Conservation (phyloP, 2,113 vertebrate species). For the Burhinus oedicnemus region DNA sequence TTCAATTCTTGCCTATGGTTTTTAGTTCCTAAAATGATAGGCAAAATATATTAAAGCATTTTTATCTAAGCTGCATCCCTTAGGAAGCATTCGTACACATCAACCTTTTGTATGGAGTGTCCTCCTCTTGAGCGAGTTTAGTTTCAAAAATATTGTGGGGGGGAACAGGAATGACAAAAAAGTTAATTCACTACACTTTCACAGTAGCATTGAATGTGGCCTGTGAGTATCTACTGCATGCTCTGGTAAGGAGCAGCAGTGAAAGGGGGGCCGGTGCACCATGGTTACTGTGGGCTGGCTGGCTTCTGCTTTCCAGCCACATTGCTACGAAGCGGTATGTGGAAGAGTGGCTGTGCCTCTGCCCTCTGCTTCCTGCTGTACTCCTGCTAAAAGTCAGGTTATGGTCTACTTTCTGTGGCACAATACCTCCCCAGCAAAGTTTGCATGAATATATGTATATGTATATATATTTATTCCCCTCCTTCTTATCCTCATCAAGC, state of each 20-base stretch:
- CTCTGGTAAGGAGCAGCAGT: not conserved
- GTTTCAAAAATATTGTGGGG: not conserved
- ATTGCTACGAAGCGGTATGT: rapidly evolving
- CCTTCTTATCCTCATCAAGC: not conserved
- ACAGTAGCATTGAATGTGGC: not conserved
- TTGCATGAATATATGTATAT: not conserved
- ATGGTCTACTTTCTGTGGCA: not conserved
- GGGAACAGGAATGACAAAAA: not conserved
- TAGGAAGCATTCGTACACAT: not conserved
- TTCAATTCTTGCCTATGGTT: not conserved
- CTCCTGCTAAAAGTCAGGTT: not conserved
- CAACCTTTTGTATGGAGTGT: not conserved
- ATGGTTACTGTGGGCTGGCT: not conserved
- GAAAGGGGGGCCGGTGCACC: not conserved
- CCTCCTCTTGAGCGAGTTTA: not conserved
- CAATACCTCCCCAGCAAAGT: not conserved
- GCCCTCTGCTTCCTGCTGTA: not conserved
- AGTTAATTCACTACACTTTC: not conserved
- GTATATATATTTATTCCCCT: too few relatives aligned
- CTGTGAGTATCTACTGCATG: not conserved
- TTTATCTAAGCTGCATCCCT: not conserved
- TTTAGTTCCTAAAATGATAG: not conserved
- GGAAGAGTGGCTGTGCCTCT: not conserved
- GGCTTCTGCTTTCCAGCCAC: not conserved
- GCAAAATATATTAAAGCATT: not conserved